Evolutionary conservation across 2,888 invertebrate species (phyloP).

Genomic region (Lamellibrachia columna): DNA sequence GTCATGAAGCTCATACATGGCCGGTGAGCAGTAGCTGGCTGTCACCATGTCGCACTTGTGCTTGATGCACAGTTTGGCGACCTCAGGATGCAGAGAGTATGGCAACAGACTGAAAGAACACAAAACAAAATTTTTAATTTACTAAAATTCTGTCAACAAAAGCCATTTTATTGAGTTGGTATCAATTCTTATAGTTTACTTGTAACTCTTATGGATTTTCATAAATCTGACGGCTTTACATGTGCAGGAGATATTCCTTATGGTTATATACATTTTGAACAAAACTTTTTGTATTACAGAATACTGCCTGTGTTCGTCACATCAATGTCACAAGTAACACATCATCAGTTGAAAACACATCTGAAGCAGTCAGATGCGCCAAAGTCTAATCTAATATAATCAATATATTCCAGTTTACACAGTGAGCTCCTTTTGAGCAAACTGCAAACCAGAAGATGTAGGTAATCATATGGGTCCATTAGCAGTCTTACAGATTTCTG

Average conservation of each 20-base stretch:
- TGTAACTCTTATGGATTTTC: background rate
- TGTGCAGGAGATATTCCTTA: no score
- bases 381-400: no score
- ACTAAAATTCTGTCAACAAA: background rate
- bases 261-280: no score
- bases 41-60: conserved; percentile 92
- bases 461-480: no score
- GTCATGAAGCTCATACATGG: conserved; percentile 81
- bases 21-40: conserved; percentile 90
- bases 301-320: background rate
- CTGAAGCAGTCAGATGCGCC: no score
- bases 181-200: background rate
- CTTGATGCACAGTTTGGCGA: conserved; percentile 87
- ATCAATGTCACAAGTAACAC: no score
- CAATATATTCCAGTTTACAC: no score
- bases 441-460: no score
- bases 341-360: no score
- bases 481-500: no score
- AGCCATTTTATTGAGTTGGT: background rate
- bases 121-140: conserved; percentile 13
- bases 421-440: no score
- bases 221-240: no score
- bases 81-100: conserved; percentile 85
- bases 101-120: conserved; percentile 81
- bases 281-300: background rate